Evolutionary conservation across 2,888 invertebrate genomes (phyloP).

Genomic region (Himalopsyche kuldschensis): DNA sequence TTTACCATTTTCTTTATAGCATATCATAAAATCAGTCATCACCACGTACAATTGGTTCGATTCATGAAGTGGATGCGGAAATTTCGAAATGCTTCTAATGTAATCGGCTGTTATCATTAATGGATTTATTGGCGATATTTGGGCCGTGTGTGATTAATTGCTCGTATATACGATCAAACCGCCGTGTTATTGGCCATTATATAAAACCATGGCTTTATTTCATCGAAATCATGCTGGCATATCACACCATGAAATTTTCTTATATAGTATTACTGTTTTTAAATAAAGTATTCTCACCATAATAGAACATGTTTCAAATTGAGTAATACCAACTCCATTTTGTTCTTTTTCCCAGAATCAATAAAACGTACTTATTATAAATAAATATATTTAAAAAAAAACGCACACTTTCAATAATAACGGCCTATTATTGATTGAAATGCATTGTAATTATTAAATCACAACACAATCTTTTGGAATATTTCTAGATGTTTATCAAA

Average conservation of each 20-base stretch:
- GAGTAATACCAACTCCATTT: too few species aligned
- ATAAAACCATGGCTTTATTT: background rate
- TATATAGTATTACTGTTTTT: background rate
- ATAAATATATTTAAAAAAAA: too few species aligned
- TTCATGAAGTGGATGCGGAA: background rate
- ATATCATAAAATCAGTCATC: background rate
- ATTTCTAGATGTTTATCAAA: too few species aligned
- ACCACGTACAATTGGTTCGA: background rate
- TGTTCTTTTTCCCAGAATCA: too few species aligned
- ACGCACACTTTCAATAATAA: too few species aligned
- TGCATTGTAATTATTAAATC: too few species aligned
- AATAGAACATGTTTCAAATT: background rate
- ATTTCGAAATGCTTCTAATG: background rate
- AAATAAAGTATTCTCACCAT: background rate
- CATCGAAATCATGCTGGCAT: background rate
- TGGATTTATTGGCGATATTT: background rate
- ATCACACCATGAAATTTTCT: background rate
- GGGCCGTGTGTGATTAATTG: background rate
- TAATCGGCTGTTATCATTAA: background rate
- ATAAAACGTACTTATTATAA: too few species aligned
- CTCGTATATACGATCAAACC: background rate
- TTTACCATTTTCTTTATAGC: background rate
- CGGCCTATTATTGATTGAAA: too few species aligned
- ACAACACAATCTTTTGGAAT: too few species aligned
- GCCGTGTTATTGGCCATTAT: background rate